A percentile compares a stretch with the other conserved stretches of the same genome.
phyloP scores from a whole-genome alignment of 2,888 invertebrate species.

The Tenthredo distinguenda region DNA sequence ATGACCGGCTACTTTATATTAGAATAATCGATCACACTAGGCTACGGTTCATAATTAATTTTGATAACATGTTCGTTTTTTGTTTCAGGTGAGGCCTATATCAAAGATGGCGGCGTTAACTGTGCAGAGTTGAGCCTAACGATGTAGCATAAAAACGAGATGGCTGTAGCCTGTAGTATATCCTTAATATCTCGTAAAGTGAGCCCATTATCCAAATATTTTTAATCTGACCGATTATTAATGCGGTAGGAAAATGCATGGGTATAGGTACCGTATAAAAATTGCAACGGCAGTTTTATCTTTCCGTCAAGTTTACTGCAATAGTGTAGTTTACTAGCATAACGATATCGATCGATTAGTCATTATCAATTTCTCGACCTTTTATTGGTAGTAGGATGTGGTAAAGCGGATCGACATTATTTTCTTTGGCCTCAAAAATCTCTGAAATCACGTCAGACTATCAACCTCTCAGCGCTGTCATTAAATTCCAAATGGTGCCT shows the following conservation, averaged over 20 bases:
- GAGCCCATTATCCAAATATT: background rate
- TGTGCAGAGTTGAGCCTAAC: conserved; percentile 13
- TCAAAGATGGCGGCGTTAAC: background rate
- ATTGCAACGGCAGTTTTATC: background rate
- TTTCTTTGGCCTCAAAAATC: background rate
- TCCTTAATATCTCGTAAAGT: conserved; percentile 31
- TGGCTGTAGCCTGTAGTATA: background rate
- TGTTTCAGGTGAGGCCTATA: conserved; percentile 30
- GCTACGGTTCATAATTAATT: background rate
- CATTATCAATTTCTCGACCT: background rate
- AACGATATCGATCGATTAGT: background rate
- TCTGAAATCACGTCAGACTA: background rate
- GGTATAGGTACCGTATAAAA: background rate
- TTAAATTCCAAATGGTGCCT: background rate
- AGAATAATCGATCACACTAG: background rate
- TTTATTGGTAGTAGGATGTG: background rate
- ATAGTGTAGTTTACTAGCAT: background rate
- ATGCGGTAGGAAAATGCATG: background rate
- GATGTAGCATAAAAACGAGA: conserved; percentile 32
- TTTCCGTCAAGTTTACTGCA: background rate
- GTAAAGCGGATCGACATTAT: background rate
- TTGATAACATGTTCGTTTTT: background rate
- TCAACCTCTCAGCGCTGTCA: background rate
- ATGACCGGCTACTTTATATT: background rate
- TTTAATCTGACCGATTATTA: conserved; percentile 13